Conservation (phyloP, 2,797 vertebrate genomes). For the Enteromius trimaculatus region DNA sequence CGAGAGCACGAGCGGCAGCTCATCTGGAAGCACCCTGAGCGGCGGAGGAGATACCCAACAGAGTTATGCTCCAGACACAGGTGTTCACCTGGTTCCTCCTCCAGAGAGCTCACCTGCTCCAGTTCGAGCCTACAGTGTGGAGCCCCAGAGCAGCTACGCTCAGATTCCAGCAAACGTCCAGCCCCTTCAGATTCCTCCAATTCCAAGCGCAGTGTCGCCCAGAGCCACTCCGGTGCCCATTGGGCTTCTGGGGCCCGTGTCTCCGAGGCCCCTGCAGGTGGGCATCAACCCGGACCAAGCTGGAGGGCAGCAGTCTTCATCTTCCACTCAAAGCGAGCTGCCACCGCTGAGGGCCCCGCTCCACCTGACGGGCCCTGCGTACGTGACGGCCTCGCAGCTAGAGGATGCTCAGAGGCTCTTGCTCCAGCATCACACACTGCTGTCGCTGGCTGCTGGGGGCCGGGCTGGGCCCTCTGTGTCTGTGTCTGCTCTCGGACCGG, state of each 20-base stretch:
- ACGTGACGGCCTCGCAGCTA: slow-evolving; percentile 73
- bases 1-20: slow-evolving; percentile 49
- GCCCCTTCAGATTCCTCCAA: slow-evolving; percentile 57
- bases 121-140: slow-evolving; percentile 72
- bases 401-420: slow-evolving; percentile 88
- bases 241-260: slow-evolving; percentile 69
- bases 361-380: not conserved
- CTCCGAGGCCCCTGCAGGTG: slow-evolving; percentile 68
- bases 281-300: slow-evolving; percentile 69
- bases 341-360: slow-evolving; percentile 61
- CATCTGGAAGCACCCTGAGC: slow-evolving; percentile 42
- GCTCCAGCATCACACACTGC: slow-evolving; percentile 84
- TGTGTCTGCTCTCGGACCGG: slow-evolving; percentile 67
- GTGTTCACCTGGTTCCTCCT: not conserved
- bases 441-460: slow-evolving; percentile 66
- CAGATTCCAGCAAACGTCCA: slow-evolving; percentile 60
- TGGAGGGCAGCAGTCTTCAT: slow-evolving; percentile 71
- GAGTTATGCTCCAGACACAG: not conserved
- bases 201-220: slow-evolving; percentile 63
- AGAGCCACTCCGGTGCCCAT: slow-evolving; percentile 69
- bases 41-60: slow-evolving; percentile 72
- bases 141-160: slow-evolving; percentile 75
- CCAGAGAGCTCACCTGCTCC: slow-evolving; percentile 26
- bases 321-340: slow-evolving; percentile 75
- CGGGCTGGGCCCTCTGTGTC: slow-evolving; percentile 38